A percentile compares a stretch with the other conserved stretches of the same genome.
Evolutionary conservation across 2,888 invertebrate species (phyloP).

Genomic region (Amphipyra berbera): DNA sequence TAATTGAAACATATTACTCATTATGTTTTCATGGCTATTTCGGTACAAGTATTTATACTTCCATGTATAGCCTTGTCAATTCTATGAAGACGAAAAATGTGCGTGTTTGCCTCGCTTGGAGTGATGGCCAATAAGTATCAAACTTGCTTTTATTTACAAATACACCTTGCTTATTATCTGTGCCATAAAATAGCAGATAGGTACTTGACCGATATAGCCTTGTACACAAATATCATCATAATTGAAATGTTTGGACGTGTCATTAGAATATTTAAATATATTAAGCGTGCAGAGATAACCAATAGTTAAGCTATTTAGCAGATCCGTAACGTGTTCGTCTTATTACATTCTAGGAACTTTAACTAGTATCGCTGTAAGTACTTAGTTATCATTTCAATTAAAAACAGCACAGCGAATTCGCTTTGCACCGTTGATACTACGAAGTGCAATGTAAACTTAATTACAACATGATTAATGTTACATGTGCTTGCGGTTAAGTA

Average conservation of each 20-base stretch:
- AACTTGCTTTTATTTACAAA: slow-evolving; percentile 60
- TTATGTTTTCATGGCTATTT: slow-evolving; percentile 19
- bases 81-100: too few species aligned
- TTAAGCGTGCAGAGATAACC: slow-evolving; percentile 28
- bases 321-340: slow-evolving; percentile 4
- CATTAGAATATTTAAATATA: slow-evolving; percentile 10
- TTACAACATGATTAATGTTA: slow-evolving; percentile 31
- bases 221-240: slow-evolving; percentile 45
- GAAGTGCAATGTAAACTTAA: slow-evolving; percentile 37
- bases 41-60: slow-evolving; percentile 11
- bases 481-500: slow-evolving; percentile 9
- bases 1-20: slow-evolving; percentile 15
- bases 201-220: slow-evolving; percentile 63
- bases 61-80: too few species aligned
- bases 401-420: slow-evolving; percentile 30
- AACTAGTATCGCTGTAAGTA: background rate
- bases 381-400: slow-evolving; percentile 35
- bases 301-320: background rate
- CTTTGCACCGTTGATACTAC: slow-evolving; percentile 5
- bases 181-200: slow-evolving; percentile 47
- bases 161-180: slow-evolving; percentile 63
- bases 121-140: slow-evolving; percentile 5
- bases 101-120: slow-evolving; percentile 6
- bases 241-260: slow-evolving; percentile 17
- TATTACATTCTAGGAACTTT: slow-evolving; percentile 16